Base-by-base conservation (phyloP, 2,797 vertebrate genomes). In the Tapirus indicus region DNA sequence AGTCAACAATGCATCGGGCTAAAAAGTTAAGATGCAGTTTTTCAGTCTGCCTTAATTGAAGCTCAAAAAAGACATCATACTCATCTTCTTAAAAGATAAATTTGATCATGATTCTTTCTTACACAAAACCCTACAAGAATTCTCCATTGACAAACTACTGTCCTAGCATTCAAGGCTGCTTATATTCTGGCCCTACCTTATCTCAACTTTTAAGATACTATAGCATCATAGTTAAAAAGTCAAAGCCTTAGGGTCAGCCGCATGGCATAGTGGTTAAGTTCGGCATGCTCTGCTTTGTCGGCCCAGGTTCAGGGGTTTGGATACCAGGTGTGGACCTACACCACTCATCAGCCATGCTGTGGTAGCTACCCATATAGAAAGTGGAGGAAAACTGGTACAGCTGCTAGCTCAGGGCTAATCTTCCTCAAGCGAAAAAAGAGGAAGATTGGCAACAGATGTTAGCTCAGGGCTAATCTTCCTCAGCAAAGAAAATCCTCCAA, bases 1-100 rank as follows among this genome's bases (percentile, higher is more conserved):
- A 88, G 29, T 84, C 92, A 95, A 79, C 41, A 86, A 25, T 71
- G 23, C n/a, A 88, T 86, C 6, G 52, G 95, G 74, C 38, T 92
- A 66, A 92, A 91, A 77, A 77, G 23, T 83, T 44, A 96, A 94
- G 58, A 3, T 16, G 82, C 7, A 49, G n/a, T 41, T 72, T 79
- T 97, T 95, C 72, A 54, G 17, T 77, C 20, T 77, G 20, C 14
- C 29, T 94, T 75, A 88, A 56, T 25, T 74, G 54, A 96, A 66
- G 2, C 38, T 71, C 69, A 25, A 72, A 54, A 72, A 58, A 52
- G 60, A 95, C 49, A 68, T 23, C 27, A 44, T 56, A 58, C 6
- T 71, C 6, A 16, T 35, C 21, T 75, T 60, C 52, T 91, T 95
- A 47, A 84, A 90, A 94, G 14, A 27, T 66, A 79, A 82, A 90